A percentile compares a stretch with the other conserved stretches of the same genome.
These are phyloP conservation scores for Gymnocephalus cernua DNA, from an alignment of 2,113 vertebrate species.

Conservation along the genomic window DNA sequence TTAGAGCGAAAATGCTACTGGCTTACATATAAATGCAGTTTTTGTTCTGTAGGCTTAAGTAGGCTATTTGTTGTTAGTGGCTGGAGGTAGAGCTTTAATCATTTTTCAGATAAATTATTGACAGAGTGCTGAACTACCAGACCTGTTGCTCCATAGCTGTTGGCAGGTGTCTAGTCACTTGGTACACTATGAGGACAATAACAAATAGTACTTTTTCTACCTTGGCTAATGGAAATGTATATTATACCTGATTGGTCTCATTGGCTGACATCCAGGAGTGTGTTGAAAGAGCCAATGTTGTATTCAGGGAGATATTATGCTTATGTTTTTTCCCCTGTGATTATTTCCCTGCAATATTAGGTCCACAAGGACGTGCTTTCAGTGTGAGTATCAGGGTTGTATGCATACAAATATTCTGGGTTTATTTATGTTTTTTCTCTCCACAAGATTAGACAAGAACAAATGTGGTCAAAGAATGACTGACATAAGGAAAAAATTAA, in stretches of 20 bases:
- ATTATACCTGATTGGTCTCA: not conserved
- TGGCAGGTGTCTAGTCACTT: conserved; percentile 31
- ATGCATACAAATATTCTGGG: not conserved
- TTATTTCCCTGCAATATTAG: not conserved
- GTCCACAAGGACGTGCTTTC: not conserved
- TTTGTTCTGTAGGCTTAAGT: not conserved
- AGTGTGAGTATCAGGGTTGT: not conserved
- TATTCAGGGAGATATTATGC: not conserved
- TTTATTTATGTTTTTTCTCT: not conserved
- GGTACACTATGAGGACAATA: conserved; percentile 1
- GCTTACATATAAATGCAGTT: conserved; percentile 7
- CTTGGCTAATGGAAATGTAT: not conserved
- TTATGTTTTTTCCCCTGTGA: not conserved
- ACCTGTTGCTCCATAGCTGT: conserved; percentile 68
- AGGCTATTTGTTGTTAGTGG: not conserved
- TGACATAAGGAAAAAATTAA: not conserved
- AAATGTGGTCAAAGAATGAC: not conserved
- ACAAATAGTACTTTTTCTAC: not conserved
- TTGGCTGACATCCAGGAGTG: not conserved
- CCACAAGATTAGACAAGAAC: not conserved
- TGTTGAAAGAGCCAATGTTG: not conserved
- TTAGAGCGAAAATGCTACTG: not conserved
- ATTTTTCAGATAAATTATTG: conserved; percentile 15
- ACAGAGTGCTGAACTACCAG: conserved; percentile 28
- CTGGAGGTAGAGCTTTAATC: not conserved